Percentiles rank a stretch among this genome's conserved stretches.
These are phyloP conservation scores for Caretta caretta DNA, from an alignment of 2,113 vertebrate species.

Conservation along the genomic window DNA sequence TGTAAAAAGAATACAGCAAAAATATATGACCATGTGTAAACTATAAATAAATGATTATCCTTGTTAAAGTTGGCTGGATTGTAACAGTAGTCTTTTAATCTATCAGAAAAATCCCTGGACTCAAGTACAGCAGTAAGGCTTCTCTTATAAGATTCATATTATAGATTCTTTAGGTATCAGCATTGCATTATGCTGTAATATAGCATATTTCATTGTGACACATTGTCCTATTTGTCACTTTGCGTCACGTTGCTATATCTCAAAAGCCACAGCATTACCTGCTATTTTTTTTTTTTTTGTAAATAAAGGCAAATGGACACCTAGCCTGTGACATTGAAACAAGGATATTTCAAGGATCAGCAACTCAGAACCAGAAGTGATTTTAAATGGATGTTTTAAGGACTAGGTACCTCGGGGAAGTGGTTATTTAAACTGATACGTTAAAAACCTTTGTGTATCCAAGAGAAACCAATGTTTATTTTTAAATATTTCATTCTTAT, in stretches of 20 bases:
- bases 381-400: constrained; percentile 69
- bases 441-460: not conserved
- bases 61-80: constrained; percentile 30
- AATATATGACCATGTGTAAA: not conserved
- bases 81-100: constrained; percentile 66
- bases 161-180: constrained; percentile 74
- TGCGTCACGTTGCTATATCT: constrained; percentile 66
- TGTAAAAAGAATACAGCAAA: constrained; percentile 27
- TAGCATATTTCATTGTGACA: constrained; percentile 71
- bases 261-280: constrained; percentile 61
- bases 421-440: constrained; percentile 58
- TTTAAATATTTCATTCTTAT: not conserved
- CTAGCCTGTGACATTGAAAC: constrained; percentile 53
- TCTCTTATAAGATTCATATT: constrained; percentile 47
- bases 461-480: constrained; percentile 9
- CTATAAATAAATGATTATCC: constrained; percentile 30
- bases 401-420: constrained; percentile 16
- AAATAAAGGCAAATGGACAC: constrained; percentile 59
- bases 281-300: constrained; percentile 42
- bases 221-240: constrained; percentile 68
- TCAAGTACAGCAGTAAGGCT: constrained; percentile 58
- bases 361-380: constrained; percentile 53
- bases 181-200: constrained; percentile 59
- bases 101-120: constrained; percentile 54
- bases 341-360: constrained; percentile 63